Evolutionary conservation across 2,888 invertebrate genomes (phyloP).

Genomic region (Oeneis ivallda): DNA sequence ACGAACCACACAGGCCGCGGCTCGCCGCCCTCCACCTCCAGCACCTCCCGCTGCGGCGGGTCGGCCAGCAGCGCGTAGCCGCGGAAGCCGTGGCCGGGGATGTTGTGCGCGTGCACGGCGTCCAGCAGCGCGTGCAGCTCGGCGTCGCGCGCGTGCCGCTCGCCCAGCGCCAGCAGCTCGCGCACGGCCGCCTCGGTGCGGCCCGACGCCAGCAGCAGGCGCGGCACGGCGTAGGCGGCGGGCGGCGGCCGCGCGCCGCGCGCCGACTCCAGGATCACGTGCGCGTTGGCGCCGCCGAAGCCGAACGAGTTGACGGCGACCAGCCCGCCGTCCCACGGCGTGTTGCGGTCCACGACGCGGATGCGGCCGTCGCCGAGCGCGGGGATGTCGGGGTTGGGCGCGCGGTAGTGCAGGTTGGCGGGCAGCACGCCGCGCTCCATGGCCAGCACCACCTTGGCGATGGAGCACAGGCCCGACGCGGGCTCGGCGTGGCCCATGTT

Average conservation of each 20-base stretch:
- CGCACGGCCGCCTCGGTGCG: constrained; percentile 91
- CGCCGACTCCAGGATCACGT: constrained; percentile 91
- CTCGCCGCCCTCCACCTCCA: constrained; percentile 72
- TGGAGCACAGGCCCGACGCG: constrained; percentile 93
- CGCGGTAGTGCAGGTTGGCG: constrained; percentile 92
- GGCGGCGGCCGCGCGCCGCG: constrained; percentile 78
- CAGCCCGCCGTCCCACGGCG: constrained; percentile 94
- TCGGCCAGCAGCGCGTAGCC: constrained; percentile 90
- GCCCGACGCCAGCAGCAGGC: constrained; percentile 90
- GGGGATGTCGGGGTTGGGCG: constrained; percentile 94
- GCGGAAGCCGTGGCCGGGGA: constrained; percentile 89
- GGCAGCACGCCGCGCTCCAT: constrained; percentile 96
- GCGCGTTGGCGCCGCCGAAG: constrained; percentile 98
- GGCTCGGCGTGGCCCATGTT: constrained; percentile 99
- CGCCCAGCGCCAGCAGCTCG: constrained; percentile 83
- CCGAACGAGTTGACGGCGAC: constrained; percentile 98
- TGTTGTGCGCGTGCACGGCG: constrained; percentile 85
- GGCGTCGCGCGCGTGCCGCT: constrained; percentile 83
- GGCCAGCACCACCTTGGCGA: constrained; percentile 95
- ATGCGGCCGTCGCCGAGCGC: constrained; percentile 94
- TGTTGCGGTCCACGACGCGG: constrained; percentile 89
- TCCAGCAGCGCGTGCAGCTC: constrained; percentile 90
- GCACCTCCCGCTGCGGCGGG: constrained; percentile 32
- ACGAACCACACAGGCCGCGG: constrained; percentile 95
- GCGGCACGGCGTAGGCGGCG: constrained; percentile 78